Evolutionary conservation across 2,113 vertebrate species (phyloP).

Genomic region (Engystomops pustulosus): DNA sequence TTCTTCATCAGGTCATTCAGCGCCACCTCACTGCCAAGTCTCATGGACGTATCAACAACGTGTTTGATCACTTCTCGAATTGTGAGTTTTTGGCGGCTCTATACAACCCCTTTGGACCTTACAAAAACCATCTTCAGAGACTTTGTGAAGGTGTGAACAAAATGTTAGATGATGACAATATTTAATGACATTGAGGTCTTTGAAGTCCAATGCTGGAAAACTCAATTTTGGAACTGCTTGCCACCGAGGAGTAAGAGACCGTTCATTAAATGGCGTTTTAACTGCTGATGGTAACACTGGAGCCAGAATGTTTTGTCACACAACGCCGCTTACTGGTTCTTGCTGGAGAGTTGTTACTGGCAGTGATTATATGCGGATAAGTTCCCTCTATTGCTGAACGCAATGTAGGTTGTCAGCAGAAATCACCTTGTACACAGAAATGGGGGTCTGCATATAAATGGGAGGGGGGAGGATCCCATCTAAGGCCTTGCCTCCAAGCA

Average conservation of each 20-base stretch:
- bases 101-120: slow-evolving; percentile 83
- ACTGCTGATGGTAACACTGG: slow-evolving; percentile 61
- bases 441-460: slow-evolving; percentile 17
- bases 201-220: slow-evolving; percentile 63
- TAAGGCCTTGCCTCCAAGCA: slow-evolving; percentile 17
- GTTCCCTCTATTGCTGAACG: not conserved
- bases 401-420: not conserved
- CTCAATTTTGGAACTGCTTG: slow-evolving; percentile 56
- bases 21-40: slow-evolving; percentile 86
- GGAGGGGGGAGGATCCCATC: not conserved
- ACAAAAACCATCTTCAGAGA: slow-evolving; percentile 81
- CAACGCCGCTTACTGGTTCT: slow-evolving; percentile 59
- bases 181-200: slow-evolving; percentile 70
- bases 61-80: slow-evolving; percentile 88
- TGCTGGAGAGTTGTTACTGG: slow-evolving; percentile 1
- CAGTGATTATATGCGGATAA: slow-evolving; percentile 27
- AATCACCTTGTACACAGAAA: slow-evolving; percentile 41
- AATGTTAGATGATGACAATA: slow-evolving; percentile 86
- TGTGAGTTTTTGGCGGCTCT: slow-evolving; percentile 84
- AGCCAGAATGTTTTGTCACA: slow-evolving; percentile 59
- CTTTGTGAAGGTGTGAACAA: slow-evolving; percentile 86
- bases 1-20: slow-evolving; percentile 82
- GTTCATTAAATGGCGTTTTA: slow-evolving; percentile 49
- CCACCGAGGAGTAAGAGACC: slow-evolving; percentile 72
- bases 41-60: slow-evolving; percentile 80